Conservation (phyloP, 2,888 invertebrate genomes). For the Euzophera pinguis region DNA sequence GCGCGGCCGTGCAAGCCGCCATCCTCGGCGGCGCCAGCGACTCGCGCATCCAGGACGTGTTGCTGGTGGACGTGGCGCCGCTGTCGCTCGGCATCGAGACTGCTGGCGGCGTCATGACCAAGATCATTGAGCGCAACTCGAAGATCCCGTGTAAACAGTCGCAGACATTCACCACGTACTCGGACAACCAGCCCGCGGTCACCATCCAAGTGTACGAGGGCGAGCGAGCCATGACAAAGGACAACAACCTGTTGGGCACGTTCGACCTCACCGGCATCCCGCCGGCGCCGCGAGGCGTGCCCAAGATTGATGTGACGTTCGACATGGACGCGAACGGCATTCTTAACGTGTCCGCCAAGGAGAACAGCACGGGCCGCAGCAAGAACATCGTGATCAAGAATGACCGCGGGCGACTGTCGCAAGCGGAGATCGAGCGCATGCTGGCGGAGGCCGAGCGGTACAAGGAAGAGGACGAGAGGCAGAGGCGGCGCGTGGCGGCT, state of each 20-base stretch:
- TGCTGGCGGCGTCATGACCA: conserved; percentile 85
- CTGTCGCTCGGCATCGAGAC: conserved; percentile 85
- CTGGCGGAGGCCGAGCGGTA: conserved; percentile 83
- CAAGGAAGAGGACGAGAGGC: conserved; percentile 82
- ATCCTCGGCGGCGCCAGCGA: conserved; percentile 83
- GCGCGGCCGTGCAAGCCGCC: conserved; percentile 83
- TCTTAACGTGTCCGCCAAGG: conserved; percentile 86
- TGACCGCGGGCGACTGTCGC: conserved; percentile 86
- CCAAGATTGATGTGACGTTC: conserved; percentile 82
- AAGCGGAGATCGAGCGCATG: conserved; percentile 87
- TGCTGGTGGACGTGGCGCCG: conserved; percentile 73
- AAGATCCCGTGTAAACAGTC: conserved; percentile 83
- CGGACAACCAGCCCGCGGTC: conserved; percentile 86
- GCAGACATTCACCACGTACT: conserved; percentile 85
- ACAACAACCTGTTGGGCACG: conserved; percentile 81
- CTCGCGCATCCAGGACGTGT: conserved; percentile 82
- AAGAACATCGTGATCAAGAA: conserved; percentile 87
- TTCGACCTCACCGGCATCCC: conserved; percentile 81
- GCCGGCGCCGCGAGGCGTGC: conserved; percentile 80
- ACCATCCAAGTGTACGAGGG: conserved; percentile 84
- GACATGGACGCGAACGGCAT: conserved; percentile 86
- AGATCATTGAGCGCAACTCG: conserved; percentile 82
- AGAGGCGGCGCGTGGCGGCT: conserved; percentile 79
- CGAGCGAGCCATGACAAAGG: conserved; percentile 85
- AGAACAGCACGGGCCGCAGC: conserved; percentile 77